Base-by-base conservation (phyloP, 2,797 vertebrate species). In the Emydoidea blandingii region DNA sequence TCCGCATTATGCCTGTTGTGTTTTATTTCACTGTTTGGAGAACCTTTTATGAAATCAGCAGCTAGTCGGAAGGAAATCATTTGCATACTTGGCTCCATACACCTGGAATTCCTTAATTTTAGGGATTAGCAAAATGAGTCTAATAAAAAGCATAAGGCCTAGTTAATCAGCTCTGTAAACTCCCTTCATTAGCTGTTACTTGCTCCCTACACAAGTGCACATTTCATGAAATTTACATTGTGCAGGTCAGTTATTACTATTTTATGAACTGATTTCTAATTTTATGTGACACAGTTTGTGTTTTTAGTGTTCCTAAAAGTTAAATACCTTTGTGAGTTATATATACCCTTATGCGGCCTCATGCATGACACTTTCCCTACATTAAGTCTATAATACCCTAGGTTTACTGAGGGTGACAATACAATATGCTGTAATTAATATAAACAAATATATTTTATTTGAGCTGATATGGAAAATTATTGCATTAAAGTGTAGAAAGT, bases 21-120 rank as follows among this genome's bases (percentile, higher is more conserved):
- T 97, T 98, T 97, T 97, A 97, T 98, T 98, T 98, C 97, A 97
- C 96, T 91, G 82, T 97, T 98, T 98, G 96, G 97, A 98, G 97
- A 88, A 96, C 94, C 95, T 98, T 98, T 98, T 97, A 98, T 97
- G 98, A 98, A 98, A 98, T 98, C 98, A 96, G 97, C 97, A 98
- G 97, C 96, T 92, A 96, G 96, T 95, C 80, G 97, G 98, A 98
- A 98, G 97, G 98, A 98, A 98, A 97, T 98, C 86, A 98, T 98
- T 98, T 98, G 98, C 98, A 98, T 98, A 98, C 98, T 98, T 98
- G 98, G 98, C 98, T 97, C 97, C 95, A 92, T 96, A 97, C 98
- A 98, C 98, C 98, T 98, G 98, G 98, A 98, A 98, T 98, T 97
- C 98, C 98, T 98, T 98, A 97, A 98, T 98, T 98, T 98, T 97